A percentile compares a stretch with the other conserved stretches of the same genome.
Conservation (phyloP, 2,797 vertebrate species). For the Gallinago nigripennis region DNA sequence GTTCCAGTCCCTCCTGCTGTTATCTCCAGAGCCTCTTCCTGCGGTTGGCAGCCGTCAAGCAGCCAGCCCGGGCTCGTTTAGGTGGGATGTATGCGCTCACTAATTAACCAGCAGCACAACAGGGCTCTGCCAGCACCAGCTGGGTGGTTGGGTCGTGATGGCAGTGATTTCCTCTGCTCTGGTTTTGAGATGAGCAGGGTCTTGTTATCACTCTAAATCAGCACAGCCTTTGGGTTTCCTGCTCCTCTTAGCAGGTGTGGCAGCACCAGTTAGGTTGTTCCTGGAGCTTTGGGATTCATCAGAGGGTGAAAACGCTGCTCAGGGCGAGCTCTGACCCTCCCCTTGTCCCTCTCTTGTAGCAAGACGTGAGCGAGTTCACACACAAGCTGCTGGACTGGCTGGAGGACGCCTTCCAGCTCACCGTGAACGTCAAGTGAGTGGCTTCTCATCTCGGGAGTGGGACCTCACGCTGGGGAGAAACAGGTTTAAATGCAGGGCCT, state of each 20-base stretch:
- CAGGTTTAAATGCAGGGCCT: background rate
- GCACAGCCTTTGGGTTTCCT: background rate
- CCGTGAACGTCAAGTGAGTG: slow-evolving; percentile 88
- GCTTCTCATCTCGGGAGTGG: background rate
- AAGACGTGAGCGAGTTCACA: slow-evolving; percentile 98
- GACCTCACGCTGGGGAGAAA: background rate
- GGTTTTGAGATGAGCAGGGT: background rate
- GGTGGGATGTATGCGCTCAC: background rate
- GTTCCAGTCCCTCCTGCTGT: background rate
- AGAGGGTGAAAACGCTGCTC: accelerated
- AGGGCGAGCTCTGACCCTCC: accelerated
- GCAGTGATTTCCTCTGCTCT: background rate
- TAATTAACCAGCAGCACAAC: background rate
- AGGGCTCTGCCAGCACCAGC: background rate
- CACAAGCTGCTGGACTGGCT: slow-evolving; percentile 98
- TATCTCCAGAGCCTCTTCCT: background rate
- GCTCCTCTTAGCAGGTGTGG: background rate
- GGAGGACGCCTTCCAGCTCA: slow-evolving; percentile 93
- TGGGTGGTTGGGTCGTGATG: background rate
- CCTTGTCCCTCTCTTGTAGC: slow-evolving; percentile 67
- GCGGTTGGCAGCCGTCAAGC: background rate
- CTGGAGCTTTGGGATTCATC: background rate
- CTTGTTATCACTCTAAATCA: background rate
- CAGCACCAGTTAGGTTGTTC: background rate
- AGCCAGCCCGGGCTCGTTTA: background rate